These are phyloP conservation scores for Napeogenes inachia DNA, from an alignment of 2,888 invertebrate genomes.

Conservation along the genomic window DNA sequence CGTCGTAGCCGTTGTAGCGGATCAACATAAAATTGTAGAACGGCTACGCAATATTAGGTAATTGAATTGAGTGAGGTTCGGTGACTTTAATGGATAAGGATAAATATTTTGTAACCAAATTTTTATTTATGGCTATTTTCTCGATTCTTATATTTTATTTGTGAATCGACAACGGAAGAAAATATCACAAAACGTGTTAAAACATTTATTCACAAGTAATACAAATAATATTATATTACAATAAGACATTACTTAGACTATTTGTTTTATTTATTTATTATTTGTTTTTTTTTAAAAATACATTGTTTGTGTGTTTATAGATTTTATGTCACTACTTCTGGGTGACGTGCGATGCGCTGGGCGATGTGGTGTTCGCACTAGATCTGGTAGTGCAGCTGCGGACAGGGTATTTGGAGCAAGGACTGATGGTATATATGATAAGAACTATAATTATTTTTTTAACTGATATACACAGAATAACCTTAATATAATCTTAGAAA, in stretches of 20 bases:
- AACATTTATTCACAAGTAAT: too few relatives aligned
- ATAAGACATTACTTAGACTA: neutral
- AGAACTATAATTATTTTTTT: neutral
- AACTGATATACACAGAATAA: neutral
- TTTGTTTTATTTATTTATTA: neutral
- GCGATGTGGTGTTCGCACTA: constrained; percentile 90
- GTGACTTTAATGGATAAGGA: neutral
- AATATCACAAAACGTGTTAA: too few relatives aligned
- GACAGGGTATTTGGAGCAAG: constrained; percentile 96
- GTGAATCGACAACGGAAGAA: too few relatives aligned
- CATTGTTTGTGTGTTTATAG: constrained; percentile 65
- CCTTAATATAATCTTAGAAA: too few relatives aligned
- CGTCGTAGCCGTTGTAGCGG: constrained; percentile 16
- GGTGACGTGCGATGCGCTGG: constrained; percentile 89
- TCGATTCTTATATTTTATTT: too few relatives aligned
- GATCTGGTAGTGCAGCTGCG: constrained; percentile 95
- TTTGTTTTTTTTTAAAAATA: neutral
- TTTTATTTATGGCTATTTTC: too few relatives aligned
- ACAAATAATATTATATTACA: too few relatives aligned
- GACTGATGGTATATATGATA: constrained; percentile 82
- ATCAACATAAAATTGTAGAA: constrained; percentile 23
- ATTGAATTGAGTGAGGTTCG: constrained; percentile 20
- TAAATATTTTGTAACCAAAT: too few relatives aligned
- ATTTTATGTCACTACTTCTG: constrained; percentile 84
- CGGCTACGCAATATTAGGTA: constrained; percentile 23